Percentiles rank a stretch among this genome's conserved stretches.
These are phyloP conservation scores for Xylocampa areola DNA, from an alignment of 2,888 invertebrate genomes.

Conservation along the genomic window DNA sequence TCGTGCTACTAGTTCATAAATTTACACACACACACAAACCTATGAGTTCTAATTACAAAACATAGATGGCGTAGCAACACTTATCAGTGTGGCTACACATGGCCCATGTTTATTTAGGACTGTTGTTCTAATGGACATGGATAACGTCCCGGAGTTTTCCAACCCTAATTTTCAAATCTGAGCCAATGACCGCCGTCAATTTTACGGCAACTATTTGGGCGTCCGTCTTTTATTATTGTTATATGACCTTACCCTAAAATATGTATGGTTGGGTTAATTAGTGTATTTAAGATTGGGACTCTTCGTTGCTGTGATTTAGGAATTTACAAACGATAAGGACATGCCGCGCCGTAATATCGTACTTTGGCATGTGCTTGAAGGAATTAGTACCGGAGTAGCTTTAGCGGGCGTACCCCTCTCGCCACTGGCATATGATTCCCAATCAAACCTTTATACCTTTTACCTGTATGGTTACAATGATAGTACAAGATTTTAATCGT, in stretches of 20 bases:
- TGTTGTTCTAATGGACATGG: conserved; percentile 84
- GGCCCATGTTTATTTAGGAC: conserved; percentile 83
- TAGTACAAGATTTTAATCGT: no score
- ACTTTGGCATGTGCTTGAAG: no score
- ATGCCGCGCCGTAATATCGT: no score
- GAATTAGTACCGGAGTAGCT: no score
- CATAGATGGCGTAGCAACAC: conserved; percentile 77
- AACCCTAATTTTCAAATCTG: conserved; percentile 78
- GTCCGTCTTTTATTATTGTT: conserved; percentile 34
- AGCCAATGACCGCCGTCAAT: conserved; percentile 56
- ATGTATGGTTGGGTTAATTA: conserved; percentile 30
- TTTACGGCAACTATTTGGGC: conserved; percentile 45
- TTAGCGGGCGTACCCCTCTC: no score
- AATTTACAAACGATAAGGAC: conserved; percentile 11
- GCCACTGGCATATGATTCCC: no score
- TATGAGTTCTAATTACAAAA: conserved; percentile 75
- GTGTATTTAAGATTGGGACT: conserved; percentile 14
- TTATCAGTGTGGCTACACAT: conserved; percentile 85
- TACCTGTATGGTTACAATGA: no score
- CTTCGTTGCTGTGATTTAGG: conserved; percentile 17
- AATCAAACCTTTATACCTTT: no score
- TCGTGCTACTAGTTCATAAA: conserved; percentile 29
- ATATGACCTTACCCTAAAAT: conserved; percentile 24
- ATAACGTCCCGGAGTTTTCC: conserved; percentile 75
- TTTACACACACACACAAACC: conserved; percentile 52